Percentiles rank a stretch among this genome's conserved stretches.
phyloP scores from a whole-genome alignment of 2,113 vertebrate species.

The Prietella phreatophila region DNA sequence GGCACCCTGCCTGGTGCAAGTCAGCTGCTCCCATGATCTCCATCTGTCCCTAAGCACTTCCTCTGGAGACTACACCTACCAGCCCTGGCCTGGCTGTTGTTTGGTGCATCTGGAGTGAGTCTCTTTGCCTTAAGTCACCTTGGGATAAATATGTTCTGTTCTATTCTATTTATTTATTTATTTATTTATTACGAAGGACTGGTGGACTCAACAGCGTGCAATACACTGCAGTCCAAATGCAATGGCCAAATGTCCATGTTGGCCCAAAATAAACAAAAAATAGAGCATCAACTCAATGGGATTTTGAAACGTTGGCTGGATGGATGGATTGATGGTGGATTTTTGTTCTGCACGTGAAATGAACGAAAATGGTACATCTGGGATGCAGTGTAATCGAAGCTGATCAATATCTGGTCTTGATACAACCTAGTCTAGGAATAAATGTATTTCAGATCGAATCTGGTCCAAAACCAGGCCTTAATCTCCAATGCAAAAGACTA shows the following conservation, averaged over 20 bases:
- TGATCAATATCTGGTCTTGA: background rate
- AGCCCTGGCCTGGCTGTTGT: constrained; percentile 32
- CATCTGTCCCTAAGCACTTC: constrained; percentile 26
- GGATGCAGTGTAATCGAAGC: background rate
- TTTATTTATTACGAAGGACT: background rate
- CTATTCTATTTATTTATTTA: no score
- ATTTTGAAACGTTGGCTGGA: background rate
- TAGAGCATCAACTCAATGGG: background rate
- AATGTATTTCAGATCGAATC: background rate
- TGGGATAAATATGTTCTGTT: background rate
- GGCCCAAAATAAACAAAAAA: background rate
- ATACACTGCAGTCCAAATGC: background rate
- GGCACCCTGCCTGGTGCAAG: constrained; percentile 47
- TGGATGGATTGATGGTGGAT: background rate
- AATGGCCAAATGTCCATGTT: background rate
- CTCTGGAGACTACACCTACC: constrained; percentile 32
- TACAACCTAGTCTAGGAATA: background rate
- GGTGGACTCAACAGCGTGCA: constrained; percentile 4
- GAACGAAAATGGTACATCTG: background rate
- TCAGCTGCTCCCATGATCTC: constrained; percentile 51
- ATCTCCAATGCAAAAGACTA: background rate
- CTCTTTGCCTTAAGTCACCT: constrained; percentile 21
- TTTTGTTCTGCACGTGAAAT: background rate
- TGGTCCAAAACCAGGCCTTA: background rate
- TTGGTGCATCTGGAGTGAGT: constrained; percentile 16